Conservation (phyloP, 2,797 vertebrate species). For the Vireo griseus region DNA sequence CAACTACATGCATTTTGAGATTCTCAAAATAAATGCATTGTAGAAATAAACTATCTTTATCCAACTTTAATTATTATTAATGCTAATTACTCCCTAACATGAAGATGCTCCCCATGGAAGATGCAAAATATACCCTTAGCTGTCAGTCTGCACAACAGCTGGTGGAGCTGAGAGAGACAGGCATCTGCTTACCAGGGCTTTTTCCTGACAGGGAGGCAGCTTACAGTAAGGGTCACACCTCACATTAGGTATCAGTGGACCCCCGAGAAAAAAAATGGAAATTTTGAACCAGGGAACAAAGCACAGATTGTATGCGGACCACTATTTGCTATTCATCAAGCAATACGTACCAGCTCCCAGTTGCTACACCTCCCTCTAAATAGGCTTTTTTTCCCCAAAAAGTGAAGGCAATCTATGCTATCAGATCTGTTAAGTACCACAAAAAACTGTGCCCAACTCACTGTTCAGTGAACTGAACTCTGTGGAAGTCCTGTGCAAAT, state of each 20-base stretch:
- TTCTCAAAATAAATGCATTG: not conserved
- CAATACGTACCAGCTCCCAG: not conserved
- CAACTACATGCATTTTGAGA: not conserved
- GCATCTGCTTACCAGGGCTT: not conserved
- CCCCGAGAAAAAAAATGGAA: not conserved
- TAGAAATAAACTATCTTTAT: not conserved
- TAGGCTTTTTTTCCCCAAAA: not conserved
- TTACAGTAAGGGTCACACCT: not conserved
- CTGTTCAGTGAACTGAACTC: not conserved
- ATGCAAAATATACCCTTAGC: not conserved
- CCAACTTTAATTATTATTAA: constrained; percentile 13
- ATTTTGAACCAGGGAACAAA: not conserved
- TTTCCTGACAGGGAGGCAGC: not conserved
- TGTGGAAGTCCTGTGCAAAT: fast-evolving
- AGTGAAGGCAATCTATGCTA: not conserved
- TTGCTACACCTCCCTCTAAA: not conserved
- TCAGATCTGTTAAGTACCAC: not conserved
- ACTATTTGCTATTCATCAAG: not conserved
- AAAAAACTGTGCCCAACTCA: not conserved
- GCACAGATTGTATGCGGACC: not conserved
- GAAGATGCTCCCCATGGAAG: not conserved
- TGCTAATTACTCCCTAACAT: not conserved
- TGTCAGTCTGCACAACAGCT: not conserved
- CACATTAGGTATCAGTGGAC: not conserved
- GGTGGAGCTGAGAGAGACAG: not conserved